A percentile compares a stretch with the other conserved stretches of the same genome.
Evolutionary conservation across 2,113 vertebrate species (phyloP).

Genomic region (Alaudala cheleensis): DNA sequence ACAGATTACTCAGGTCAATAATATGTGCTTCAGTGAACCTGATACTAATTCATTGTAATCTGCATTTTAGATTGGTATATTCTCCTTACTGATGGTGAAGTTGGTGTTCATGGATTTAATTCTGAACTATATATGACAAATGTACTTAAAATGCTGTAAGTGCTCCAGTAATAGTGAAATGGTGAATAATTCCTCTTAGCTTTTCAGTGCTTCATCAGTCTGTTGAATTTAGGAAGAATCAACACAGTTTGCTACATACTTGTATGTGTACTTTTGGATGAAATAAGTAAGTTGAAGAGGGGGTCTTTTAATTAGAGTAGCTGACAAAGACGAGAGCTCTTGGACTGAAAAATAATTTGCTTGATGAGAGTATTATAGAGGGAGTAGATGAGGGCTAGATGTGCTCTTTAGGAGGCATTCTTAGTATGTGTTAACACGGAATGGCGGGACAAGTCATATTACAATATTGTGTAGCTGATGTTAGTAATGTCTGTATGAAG

Average conservation of each 20-base stretch:
- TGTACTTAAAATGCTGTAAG: background rate
- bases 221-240: background rate
- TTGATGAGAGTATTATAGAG: background rate
- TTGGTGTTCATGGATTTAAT: background rate
- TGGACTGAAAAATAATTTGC: background rate
- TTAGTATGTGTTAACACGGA: background rate
- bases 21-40: background rate
- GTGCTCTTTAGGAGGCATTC: background rate
- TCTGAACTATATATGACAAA: background rate
- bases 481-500: conserved; percentile 16
- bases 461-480: background rate
- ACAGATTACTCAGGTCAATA: background rate
- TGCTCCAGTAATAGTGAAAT: background rate
- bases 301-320: background rate
- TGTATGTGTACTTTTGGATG: background rate
- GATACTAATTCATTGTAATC: background rate
- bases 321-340: background rate
- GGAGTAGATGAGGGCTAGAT: background rate
- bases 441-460: background rate
- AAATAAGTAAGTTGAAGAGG: background rate
- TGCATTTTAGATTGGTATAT: background rate
- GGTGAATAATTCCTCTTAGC: background rate
- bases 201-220: background rate
- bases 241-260: background rate
- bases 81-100: background rate